Conservation (phyloP, 2,113 vertebrate genomes). For the Trogon melanurus region DNA sequence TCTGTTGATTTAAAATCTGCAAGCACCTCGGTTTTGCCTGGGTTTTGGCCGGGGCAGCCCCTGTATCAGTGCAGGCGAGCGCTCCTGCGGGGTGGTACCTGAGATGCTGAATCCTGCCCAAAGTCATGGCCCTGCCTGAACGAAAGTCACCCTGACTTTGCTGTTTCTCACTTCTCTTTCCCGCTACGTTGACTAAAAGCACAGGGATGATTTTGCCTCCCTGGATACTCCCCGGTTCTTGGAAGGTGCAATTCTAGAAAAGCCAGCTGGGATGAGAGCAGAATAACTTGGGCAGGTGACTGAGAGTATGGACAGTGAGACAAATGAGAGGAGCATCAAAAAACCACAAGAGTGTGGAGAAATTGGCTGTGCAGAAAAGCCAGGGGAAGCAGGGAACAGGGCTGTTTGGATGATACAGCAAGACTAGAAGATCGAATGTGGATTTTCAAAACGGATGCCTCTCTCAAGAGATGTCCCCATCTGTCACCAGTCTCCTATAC, state of each 20-base stretch:
- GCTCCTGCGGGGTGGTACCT: background rate
- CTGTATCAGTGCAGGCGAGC: background rate
- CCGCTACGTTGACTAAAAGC: background rate
- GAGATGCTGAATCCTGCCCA: background rate
- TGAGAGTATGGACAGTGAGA: rapidly evolving
- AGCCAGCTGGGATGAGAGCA: background rate
- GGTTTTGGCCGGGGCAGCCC: background rate
- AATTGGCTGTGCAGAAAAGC: background rate
- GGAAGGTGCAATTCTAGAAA: background rate
- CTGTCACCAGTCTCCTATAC: rapidly evolving
- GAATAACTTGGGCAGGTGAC: background rate
- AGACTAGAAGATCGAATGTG: background rate
- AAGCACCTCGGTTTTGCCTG: background rate
- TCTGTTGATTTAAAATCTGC: conserved; percentile 44
- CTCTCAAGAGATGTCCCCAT: background rate
- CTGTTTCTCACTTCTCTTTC: background rate
- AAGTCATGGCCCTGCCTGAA: background rate
- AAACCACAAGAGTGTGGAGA: background rate
- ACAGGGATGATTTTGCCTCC: background rate
- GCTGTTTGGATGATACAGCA: background rate
- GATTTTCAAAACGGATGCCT: background rate
- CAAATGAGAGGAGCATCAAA: background rate
- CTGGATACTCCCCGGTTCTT: background rate
- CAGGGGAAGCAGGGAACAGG: background rate
- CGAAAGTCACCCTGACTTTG: background rate